Evolutionary conservation across 2,113 vertebrate species (phyloP).

Genomic region (Dipodomys merriami): DNA sequence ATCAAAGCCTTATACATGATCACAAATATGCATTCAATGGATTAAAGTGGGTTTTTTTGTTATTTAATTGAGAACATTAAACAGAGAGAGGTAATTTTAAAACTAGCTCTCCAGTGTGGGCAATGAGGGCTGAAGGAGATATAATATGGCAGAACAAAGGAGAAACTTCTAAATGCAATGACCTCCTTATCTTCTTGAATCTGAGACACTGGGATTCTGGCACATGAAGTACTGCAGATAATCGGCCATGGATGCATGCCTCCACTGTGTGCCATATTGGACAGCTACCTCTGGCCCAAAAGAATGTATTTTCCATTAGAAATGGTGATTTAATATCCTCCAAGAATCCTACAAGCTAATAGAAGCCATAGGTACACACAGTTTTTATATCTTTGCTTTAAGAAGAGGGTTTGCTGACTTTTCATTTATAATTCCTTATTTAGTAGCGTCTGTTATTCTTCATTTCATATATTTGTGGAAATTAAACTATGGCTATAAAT

Average conservation of each 20-base stretch:
- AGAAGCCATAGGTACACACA: neutral
- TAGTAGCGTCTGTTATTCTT: neutral
- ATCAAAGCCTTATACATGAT: neutral
- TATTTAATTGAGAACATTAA: neutral
- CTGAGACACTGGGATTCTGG: neutral
- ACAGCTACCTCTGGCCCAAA: neutral
- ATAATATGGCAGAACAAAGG: neutral
- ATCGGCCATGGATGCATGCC: neutral
- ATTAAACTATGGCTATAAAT: neutral
- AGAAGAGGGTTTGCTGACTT: no score
- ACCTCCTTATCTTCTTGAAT: neutral
- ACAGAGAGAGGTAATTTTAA: conserved; percentile 14
- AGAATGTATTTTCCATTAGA: neutral
- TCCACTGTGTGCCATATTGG: neutral
- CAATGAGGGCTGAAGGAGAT: neutral
- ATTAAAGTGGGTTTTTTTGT: neutral
- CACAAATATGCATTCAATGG: neutral
- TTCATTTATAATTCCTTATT: neutral
- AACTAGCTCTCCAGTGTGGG: neutral
- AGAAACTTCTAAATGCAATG: neutral
- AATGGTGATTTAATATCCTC: neutral
- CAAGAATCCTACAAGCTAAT: neutral
- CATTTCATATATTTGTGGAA: conserved; percentile 47
- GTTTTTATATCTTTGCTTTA: neutral
- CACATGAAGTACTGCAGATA: neutral